Conservation (phyloP, 2,888 invertebrate genomes). For the Pycnomerus fuliginosus region DNA sequence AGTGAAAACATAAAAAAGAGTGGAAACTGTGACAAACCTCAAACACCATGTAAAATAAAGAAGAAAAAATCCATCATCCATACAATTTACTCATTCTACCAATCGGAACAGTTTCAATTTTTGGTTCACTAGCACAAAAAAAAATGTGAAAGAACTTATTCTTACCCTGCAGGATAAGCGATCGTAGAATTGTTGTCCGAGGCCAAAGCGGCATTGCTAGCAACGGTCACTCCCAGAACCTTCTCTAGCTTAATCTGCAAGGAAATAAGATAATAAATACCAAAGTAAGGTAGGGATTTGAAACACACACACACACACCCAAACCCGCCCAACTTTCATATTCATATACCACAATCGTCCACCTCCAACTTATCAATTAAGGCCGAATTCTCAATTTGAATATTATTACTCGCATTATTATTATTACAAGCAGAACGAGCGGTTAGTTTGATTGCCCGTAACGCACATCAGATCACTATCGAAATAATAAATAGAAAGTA, state of each 20-base stretch:
- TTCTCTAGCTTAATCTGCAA: constrained; percentile 92
- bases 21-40: no score
- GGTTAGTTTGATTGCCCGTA: background rate
- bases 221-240: constrained; percentile 92
- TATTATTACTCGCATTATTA: background rate
- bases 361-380: constrained; percentile 9
- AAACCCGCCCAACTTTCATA: constrained; percentile 4
- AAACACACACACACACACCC: constrained; percentile 9
- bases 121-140: no score
- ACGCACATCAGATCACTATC: background rate
- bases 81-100: background rate
- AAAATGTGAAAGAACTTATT: no score
- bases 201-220: constrained; percentile 88
- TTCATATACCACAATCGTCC: constrained; percentile 8
- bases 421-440: background rate
- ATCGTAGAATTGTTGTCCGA: constrained; percentile 86
- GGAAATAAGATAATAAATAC: constrained; percentile 32
- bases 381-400: background rate
- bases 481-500: background rate
- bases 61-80: no score
- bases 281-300: constrained; percentile 6
- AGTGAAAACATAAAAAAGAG: no score
- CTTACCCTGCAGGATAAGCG: constrained; percentile 97
- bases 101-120: background rate
- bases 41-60: no score